phyloP scores from a whole-genome alignment of 2,113 vertebrate species.

The Myotis yumanensis region DNA sequence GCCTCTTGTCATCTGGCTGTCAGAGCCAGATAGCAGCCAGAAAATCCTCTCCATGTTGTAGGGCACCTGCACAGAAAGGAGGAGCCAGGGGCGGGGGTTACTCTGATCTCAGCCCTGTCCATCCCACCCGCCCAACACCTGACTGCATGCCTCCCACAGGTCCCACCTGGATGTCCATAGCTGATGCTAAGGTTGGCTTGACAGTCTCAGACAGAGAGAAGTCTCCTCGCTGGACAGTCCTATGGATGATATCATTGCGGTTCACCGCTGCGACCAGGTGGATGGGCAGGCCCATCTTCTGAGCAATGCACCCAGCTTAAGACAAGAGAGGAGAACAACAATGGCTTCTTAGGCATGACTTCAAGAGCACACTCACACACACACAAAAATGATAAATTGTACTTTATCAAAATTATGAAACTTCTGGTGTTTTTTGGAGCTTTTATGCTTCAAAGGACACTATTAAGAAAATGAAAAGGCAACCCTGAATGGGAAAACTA shows the following conservation, averaged over 20 bases:
- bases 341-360: neutral
- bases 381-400: neutral
- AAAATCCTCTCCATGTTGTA: conserved; percentile 97
- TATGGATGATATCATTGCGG: conserved; percentile 91
- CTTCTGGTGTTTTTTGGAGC: neutral
- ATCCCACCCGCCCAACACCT: neutral
- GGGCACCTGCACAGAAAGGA: conserved; percentile 86
- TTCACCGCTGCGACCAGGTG: conserved; percentile 90
- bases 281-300: conserved; percentile 91
- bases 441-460: neutral
- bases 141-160: neutral
- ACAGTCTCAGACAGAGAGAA: conserved; percentile 87
- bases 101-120: neutral
- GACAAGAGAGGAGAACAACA: neutral
- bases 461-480: neutral
- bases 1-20: conserved; percentile 81
- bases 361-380: neutral
- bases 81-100: neutral
- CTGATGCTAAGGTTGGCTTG: conserved; percentile 89
- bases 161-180: conserved; percentile 96
- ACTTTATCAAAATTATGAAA: neutral
- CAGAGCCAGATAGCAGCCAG: conserved; percentile 88
- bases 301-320: conserved; percentile 88
- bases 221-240: conserved; percentile 88
- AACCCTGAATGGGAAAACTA: neutral